These are phyloP conservation scores for Cyrtonyx montezumae DNA, from an alignment of 2,113 vertebrate genomes.

Conservation along the genomic window DNA sequence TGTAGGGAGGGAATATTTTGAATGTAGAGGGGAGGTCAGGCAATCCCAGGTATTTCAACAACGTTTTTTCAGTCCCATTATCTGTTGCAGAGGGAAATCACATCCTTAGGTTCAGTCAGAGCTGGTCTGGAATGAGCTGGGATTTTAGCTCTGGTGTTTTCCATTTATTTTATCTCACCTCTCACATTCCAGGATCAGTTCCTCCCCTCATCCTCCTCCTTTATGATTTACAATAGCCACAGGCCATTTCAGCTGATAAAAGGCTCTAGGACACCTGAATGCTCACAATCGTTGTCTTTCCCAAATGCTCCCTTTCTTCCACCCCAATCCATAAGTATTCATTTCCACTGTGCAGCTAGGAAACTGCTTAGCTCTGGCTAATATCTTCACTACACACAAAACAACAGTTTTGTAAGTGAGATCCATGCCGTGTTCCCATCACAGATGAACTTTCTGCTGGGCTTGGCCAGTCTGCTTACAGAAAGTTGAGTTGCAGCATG, in stretches of 20 bases:
- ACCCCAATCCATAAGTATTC: background rate
- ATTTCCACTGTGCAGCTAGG: background rate
- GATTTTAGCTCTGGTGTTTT: conserved; percentile 12
- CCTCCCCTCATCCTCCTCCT: conserved; percentile 35
- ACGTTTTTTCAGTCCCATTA: background rate
- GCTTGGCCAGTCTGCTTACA: background rate
- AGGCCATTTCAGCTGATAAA: conserved; percentile 30
- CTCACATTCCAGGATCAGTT: conserved; percentile 52
- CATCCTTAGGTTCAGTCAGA: background rate
- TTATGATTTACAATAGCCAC: conserved; percentile 32
- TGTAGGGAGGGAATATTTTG: background rate
- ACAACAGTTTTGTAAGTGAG: no score
- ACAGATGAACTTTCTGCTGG: background rate
- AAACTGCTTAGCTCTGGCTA: background rate
- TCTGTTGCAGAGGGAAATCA: background rate
- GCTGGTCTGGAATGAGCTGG: background rate
- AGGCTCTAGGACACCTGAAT: background rate
- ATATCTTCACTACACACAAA: background rate
- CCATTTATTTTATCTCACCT: conserved; percentile 55
- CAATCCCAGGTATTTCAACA: conserved; percentile 2
- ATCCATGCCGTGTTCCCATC: background rate
- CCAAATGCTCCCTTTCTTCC: background rate
- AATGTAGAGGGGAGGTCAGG: background rate
- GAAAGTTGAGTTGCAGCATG: background rate
- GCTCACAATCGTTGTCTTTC: background rate